Conservation (phyloP, 2,113 vertebrate species). For the Choloepus hoffmanni region DNA sequence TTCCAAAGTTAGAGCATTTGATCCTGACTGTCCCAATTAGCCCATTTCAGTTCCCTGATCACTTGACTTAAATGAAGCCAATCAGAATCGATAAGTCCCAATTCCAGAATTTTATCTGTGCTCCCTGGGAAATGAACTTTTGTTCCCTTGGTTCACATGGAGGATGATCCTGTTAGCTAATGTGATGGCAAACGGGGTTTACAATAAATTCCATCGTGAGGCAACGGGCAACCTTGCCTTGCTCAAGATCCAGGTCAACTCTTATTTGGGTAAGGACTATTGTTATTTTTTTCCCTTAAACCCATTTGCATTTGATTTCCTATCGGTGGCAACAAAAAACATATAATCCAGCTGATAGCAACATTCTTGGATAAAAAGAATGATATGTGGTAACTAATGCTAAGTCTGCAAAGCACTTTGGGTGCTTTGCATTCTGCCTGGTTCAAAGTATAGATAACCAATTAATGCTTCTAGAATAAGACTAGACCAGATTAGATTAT, state of each 20-base stretch:
- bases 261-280: too few relatives aligned
- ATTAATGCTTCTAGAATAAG: neutral
- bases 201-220: accelerated
- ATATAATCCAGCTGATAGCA: too few relatives aligned
- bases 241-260: accelerated
- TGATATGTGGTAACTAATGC: neutral
- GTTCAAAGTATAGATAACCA: neutral
- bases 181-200: accelerated
- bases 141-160: accelerated
- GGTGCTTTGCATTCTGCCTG: neutral
- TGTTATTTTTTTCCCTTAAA: neutral
- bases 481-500: neutral
- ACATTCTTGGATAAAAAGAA: neutral
- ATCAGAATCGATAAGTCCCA: neutral
- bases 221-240: neutral
- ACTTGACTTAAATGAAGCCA: neutral
- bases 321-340: neutral
- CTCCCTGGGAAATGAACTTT: neutral
- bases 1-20: neutral
- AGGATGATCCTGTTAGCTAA: accelerated
- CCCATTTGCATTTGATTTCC: neutral
- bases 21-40: too few relatives aligned
- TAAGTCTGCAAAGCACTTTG: neutral
- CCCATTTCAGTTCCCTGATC: too few relatives aligned
- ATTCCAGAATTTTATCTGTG: accelerated